Base-by-base conservation (phyloP, 2,113 vertebrate genomes). In the Patagioenas fasciata region DNA sequence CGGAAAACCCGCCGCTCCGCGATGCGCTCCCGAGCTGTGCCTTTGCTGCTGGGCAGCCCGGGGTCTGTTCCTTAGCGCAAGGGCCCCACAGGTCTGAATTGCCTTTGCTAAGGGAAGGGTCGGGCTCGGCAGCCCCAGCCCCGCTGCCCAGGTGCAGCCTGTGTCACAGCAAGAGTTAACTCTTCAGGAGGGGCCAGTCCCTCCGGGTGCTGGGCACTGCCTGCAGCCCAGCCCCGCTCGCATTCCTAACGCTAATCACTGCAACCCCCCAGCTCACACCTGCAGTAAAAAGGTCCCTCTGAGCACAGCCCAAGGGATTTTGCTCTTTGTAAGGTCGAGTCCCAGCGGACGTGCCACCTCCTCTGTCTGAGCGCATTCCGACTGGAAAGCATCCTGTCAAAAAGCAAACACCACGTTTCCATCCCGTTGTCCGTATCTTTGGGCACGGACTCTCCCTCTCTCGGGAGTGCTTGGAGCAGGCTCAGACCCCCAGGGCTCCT, bases 361-460 rank as follows among this genome's bases (percentile, higher is more conserved):
- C 28, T 31, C 69, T 47, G n/a, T 13, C 29, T 13, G 4, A 47
- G 11, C 20, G 2, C 38, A 2, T 5, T 26, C 12, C n/a, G 7
- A 0, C 21, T 5, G 5, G 61, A 47, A 31, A 34, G 44, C 47
- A 16, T 48, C 24, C 36, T 1, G 1, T 16, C 5, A 21, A 23
- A 18, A 38, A 18, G n/a, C 65, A 40, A 65, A 48, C 44, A 6
- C 28, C 17, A 3, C 47, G 2, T 44, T 64, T 40, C 80, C 58
- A 10, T 7, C n/a, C 31, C 32, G 1, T 3, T 20, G 18, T 19
- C 42, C 15, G 0, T 15, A 3, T 14, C 18, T 21, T 15, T 13
- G 6, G 25, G 26, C 50, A 5, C 23, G 7, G 58, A 9, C 19
- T 62, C 62, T 16, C 38, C 53, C 40, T 1, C n/a, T 32, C 18